phyloP scores from a whole-genome alignment of 2,797 vertebrate genomes.

The Argyrosomus regius region DNA sequence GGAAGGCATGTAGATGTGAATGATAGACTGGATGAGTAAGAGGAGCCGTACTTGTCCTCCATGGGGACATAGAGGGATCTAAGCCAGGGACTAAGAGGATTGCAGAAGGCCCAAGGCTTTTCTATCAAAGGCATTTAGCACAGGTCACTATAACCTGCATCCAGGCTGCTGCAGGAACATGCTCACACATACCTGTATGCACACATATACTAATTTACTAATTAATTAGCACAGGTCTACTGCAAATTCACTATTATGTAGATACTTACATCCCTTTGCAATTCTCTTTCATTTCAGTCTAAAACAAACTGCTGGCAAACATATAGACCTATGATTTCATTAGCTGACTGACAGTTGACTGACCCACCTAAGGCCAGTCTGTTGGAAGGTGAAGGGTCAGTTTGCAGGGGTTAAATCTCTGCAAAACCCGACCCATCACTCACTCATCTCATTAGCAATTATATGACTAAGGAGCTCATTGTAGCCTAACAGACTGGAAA shows the following conservation, averaged over 20 bases:
- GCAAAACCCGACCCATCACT: slow-evolving; percentile 62
- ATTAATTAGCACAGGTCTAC: background rate
- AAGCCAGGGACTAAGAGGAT: slow-evolving; percentile 85
- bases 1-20: slow-evolving; percentile 52
- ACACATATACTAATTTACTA: background rate
- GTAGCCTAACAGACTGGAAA: slow-evolving; percentile 66
- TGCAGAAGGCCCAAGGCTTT: slow-evolving; percentile 79
- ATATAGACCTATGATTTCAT: background rate
- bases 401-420: slow-evolving; percentile 67
- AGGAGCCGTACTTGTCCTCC: slow-evolving; percentile 69
- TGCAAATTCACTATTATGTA: background rate
- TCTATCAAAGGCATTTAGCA: slow-evolving; percentile 80
- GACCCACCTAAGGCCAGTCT: background rate
- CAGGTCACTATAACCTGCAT: slow-evolving; percentile 78
- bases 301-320: background rate
- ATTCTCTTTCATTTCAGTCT: background rate
- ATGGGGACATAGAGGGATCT: slow-evolving; percentile 77
- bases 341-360: background rate
- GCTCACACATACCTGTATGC: slow-evolving; percentile 3
- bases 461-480: slow-evolving; percentile 82
- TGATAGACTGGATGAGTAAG: slow-evolving; percentile 52
- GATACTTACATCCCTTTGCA: background rate
- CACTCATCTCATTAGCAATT: slow-evolving; percentile 83
- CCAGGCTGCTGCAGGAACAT: slow-evolving; percentile 38
- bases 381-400: slow-evolving; percentile 59